Evolutionary conservation across 2,888 invertebrate genomes (phyloP).

Genomic region (Andricus curvator): DNA sequence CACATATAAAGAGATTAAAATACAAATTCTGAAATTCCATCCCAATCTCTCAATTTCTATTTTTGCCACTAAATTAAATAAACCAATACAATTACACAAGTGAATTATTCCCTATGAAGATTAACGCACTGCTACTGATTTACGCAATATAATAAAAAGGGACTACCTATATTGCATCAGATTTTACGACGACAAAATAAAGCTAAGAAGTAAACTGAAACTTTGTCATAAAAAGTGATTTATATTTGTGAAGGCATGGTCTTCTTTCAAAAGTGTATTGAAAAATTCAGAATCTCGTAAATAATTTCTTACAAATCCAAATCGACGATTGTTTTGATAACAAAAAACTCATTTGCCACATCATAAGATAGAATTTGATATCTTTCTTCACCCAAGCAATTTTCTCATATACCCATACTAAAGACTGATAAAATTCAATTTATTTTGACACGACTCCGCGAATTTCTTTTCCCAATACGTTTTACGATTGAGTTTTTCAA

Average conservation of each 20-base stretch:
- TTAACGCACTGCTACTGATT: too few species aligned
- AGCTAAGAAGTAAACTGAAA: too few species aligned
- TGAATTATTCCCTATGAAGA: too few species aligned
- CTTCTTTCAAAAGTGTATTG: not conserved
- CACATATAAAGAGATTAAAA: too few species aligned
- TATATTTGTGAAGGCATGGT: not conserved
- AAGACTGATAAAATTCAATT: constrained; percentile 32
- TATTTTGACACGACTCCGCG: constrained; percentile 18
- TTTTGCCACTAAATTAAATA: too few species aligned
- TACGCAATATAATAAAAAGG: not conserved
- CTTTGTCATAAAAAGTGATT: too few species aligned
- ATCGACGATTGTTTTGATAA: not conserved
- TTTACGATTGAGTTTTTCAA: constrained; percentile 34
- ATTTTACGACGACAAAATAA: not conserved
- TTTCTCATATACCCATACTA: not conserved
- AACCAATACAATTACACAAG: too few species aligned
- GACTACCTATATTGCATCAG: not conserved
- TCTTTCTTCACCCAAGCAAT: not conserved
- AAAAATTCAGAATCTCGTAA: not conserved
- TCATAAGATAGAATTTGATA: not conserved
- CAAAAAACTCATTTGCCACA: not conserved
- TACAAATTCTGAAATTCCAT: too few species aligned
- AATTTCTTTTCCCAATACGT: constrained; percentile 15
- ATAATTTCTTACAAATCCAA: not conserved
- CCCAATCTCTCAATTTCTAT: too few species aligned